Evolutionary conservation across 2,888 invertebrate genomes (phyloP).

Genomic region (Caenorhabditis wallacei): DNA sequence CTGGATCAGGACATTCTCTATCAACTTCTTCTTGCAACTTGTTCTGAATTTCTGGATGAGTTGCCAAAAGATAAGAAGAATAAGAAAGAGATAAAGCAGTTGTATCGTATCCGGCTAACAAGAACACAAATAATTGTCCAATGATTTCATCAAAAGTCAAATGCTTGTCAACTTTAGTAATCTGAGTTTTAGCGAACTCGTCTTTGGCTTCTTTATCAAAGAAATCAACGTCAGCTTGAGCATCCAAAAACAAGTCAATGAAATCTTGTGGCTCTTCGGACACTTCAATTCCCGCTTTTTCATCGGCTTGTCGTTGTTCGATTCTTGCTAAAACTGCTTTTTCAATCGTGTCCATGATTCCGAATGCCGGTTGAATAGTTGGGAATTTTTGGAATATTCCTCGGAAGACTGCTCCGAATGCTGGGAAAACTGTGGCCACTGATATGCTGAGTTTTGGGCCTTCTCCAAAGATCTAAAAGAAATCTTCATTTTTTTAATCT

Average conservation of each 20-base stretch:
- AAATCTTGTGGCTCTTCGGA: constrained; percentile 73
- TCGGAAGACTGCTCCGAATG: constrained; percentile 1
- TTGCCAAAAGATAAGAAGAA: constrained; percentile 84
- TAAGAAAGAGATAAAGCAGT: constrained; percentile 85
- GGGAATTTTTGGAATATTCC: constrained; percentile 18
- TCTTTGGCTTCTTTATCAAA: constrained; percentile 50
- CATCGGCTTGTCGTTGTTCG: constrained; percentile 28
- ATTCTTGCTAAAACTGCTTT: constrained; percentile 65
- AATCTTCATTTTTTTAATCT: not conserved
- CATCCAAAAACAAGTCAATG: constrained; percentile 79
- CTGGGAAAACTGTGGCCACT: constrained; percentile 8
- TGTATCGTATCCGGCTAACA: constrained; percentile 86
- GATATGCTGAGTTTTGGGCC: constrained; percentile 24
- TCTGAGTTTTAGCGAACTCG: constrained; percentile 77
- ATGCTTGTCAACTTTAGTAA: constrained; percentile 76
- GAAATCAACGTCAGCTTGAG: constrained; percentile 57
- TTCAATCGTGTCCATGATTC: constrained; percentile 46
- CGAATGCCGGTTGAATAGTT: constrained; percentile 29
- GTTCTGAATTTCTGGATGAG: constrained; percentile 81
- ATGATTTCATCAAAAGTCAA: constrained; percentile 81
- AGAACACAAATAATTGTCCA: constrained; percentile 84
- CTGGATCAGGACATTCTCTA: constrained; percentile 55
- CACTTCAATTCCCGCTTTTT: constrained; percentile 53
- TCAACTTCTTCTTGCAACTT: constrained; percentile 68
- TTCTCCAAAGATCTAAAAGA: constrained; percentile 23